Conservation (phyloP, 2,888 invertebrate species). For the Torymus auratus region DNA sequence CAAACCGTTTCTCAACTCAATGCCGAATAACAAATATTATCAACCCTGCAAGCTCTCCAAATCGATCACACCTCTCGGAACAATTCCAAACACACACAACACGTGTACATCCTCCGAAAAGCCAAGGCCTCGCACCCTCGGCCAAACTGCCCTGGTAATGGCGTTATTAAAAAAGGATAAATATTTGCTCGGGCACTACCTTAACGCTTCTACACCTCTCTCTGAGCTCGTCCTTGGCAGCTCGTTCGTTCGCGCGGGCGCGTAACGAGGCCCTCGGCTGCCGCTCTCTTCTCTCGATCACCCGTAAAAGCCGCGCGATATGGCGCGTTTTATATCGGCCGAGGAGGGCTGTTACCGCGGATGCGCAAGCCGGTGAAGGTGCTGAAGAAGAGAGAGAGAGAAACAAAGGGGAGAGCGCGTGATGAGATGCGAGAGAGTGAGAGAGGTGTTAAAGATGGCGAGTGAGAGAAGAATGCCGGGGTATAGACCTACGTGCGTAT, state of each 20-base stretch:
- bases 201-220: too few relatives aligned
- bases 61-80: too few relatives aligned
- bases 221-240: conserved; percentile 36
- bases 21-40: too few relatives aligned
- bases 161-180: conserved; percentile 54
- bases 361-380: background rate
- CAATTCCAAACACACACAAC: too few relatives aligned
- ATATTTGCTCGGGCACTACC: conserved; percentile 38
- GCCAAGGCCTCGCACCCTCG: background rate
- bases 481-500: too few relatives aligned
- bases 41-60: too few relatives aligned
- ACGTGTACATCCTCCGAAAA: too few relatives aligned
- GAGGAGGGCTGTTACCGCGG: conserved; percentile 3
- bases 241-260: conserved; percentile 30
- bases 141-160: background rate
- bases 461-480: background rate
- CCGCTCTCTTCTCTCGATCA: background rate
- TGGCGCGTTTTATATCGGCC: background rate
- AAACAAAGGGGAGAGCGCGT: background rate
- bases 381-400: background rate
- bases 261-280: background rate
- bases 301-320: background rate
- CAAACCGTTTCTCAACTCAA: too few relatives aligned
- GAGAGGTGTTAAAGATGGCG: background rate
- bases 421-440: conserved; percentile 19